Conservation (phyloP, 2,797 vertebrate species). For the Coccyzus lansbergi region DNA sequence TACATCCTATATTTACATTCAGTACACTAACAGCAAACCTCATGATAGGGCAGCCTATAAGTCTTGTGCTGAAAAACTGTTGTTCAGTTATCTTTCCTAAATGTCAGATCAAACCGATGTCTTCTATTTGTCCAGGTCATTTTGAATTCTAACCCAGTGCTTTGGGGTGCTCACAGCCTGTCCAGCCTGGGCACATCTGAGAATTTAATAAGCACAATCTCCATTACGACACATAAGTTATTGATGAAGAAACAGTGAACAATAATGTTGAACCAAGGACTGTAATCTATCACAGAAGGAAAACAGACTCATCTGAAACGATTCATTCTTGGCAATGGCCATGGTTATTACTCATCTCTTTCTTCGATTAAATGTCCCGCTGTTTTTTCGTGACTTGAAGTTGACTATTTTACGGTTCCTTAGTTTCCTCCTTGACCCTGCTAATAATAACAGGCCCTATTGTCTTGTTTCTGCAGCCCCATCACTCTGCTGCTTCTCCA, state of each 20-base stretch:
- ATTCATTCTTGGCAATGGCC: conserved; percentile 8
- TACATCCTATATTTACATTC: background rate
- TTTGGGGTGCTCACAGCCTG: background rate
- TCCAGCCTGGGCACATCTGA: background rate
- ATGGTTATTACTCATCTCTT: conserved; percentile 10
- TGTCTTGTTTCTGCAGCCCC: background rate
- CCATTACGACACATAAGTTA: background rate
- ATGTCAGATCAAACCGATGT: background rate
- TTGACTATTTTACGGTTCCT: background rate
- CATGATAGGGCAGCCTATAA: background rate
- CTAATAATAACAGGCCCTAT: background rate
- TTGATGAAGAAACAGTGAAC: conserved; percentile 6
- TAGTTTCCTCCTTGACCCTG: background rate
- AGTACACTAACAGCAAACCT: background rate
- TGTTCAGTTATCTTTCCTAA: background rate
- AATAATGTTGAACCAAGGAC: background rate
- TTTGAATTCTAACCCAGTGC: background rate
- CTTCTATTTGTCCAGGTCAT: background rate
- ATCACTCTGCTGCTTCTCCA: background rate
- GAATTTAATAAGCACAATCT: background rate
- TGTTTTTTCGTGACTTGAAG: background rate
- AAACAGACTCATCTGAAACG: conserved; percentile 37
- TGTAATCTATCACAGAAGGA: background rate
- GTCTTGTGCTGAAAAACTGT: background rate
- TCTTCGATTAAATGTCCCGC: background rate